Percentiles rank a stretch among this genome's conserved stretches.
These are phyloP conservation scores for Adineta ricciae DNA, from an alignment of 2,888 invertebrate species.

Conservation along the genomic window DNA sequence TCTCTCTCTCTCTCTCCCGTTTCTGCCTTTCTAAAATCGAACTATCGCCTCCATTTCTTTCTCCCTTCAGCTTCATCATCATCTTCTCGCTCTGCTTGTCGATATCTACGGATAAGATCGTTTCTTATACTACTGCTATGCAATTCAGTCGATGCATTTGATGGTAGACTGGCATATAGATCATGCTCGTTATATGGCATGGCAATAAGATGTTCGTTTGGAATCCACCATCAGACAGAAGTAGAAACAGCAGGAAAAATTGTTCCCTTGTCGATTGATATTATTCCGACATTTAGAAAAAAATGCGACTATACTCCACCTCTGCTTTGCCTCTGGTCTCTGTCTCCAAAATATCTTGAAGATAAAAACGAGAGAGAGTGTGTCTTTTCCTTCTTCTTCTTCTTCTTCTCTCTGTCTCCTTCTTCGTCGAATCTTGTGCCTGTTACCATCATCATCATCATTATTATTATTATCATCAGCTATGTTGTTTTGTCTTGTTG, in stretches of 20 bases:
- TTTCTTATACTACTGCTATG: background rate
- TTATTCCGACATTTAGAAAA: constrained; percentile 15
- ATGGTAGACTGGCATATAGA: background rate
- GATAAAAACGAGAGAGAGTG: background rate
- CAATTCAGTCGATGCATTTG: background rate
- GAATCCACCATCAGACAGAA: background rate
- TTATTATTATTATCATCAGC: background rate
- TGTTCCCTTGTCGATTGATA: background rate
- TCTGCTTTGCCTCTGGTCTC: background rate
- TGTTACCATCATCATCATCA: background rate
- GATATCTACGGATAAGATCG: background rate
- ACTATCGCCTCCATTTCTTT: background rate
- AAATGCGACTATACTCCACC: background rate
- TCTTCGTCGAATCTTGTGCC: background rate
- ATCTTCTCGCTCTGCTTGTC: background rate
- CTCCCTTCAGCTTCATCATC: background rate
- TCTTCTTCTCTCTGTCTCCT: background rate
- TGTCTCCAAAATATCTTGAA: background rate
- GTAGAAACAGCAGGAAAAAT: background rate
- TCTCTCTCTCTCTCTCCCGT: background rate
- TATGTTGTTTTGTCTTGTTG: background rate
- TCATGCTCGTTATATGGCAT: background rate
- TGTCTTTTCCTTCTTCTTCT: no score
- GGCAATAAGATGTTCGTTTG: background rate
- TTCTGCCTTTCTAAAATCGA: background rate